These are phyloP conservation scores for Uria lomvia DNA, from an alignment of 2,113 vertebrate species.

Conservation along the genomic window DNA sequence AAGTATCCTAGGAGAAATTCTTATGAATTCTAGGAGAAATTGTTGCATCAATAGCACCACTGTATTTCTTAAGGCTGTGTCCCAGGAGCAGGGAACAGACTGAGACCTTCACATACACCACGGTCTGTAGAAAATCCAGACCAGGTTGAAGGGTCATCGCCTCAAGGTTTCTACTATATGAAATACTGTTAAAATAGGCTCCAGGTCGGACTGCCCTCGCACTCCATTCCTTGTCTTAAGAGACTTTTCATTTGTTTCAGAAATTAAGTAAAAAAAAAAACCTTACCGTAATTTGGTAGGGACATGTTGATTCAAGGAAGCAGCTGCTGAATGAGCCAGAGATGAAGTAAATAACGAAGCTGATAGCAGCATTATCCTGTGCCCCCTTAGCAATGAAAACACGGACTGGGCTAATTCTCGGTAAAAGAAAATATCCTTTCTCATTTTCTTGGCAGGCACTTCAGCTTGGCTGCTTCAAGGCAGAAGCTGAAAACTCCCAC, in stretches of 20 bases:
- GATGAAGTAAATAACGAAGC: not conserved
- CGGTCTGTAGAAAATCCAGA: not conserved
- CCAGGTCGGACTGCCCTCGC: not conserved
- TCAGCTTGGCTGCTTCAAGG: not conserved
- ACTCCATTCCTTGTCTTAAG: not conserved
- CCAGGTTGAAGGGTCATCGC: not conserved
- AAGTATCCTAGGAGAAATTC: not conserved
- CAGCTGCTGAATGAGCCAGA: not conserved
- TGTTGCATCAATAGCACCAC: accelerated
- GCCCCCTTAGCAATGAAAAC: not conserved
- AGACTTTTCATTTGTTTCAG: not conserved
- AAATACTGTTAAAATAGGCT: not conserved
- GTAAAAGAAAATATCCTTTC: conserved; percentile 9
- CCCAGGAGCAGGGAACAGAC: not conserved
- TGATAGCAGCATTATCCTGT: not conserved
- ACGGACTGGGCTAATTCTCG: not conserved
- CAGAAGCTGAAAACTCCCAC: not conserved
- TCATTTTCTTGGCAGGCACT: conserved; percentile 1
- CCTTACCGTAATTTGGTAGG: not conserved
- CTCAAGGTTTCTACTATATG: not conserved
- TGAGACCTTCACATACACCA: not conserved
- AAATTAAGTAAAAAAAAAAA: not conserved
- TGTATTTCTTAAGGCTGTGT: not conserved
- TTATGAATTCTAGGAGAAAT: not conserved
- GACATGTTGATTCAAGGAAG: conserved; percentile 11